Percentiles rank a stretch among this genome's conserved stretches.
Conservation (phyloP, 2,888 invertebrate genomes). For the Erebia epiphron region DNA sequence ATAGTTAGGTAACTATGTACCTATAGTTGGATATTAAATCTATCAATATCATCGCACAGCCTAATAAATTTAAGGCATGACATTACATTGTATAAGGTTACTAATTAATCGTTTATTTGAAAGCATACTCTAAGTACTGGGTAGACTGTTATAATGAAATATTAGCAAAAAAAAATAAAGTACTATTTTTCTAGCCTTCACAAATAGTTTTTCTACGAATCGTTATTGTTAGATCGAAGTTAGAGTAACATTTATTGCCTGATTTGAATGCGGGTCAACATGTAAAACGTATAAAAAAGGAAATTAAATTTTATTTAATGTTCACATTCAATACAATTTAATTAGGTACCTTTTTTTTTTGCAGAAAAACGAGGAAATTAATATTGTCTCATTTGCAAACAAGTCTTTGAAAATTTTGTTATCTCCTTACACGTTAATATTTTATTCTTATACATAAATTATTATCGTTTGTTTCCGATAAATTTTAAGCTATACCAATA, state of each 20-base stretch:
- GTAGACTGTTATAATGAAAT: neutral
- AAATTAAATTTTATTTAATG: too few species aligned
- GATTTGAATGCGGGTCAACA: constrained; percentile 73
- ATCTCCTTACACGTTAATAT: too few species aligned
- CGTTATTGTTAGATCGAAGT: constrained; percentile 70
- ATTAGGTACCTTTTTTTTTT: constrained; percentile 50
- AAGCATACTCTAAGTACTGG: too few species aligned
- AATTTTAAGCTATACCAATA: neutral
- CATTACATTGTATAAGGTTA: neutral
- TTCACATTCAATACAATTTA: constrained; percentile 64
- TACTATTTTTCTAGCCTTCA: neutral
- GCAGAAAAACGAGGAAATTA: constrained; percentile 46
- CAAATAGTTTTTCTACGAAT: constrained; percentile 64
- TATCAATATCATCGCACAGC: too few species aligned
- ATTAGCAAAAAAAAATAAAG: neutral
- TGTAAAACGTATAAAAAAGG: constrained; percentile 61
- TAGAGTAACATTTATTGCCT: constrained; percentile 69
- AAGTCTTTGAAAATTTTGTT: too few species aligned
- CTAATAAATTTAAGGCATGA: too few species aligned
- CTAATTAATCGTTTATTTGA: too few species aligned
- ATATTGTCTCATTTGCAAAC: too few species aligned
- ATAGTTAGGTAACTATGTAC: too few species aligned
- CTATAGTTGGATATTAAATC: too few species aligned
- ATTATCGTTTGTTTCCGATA: neutral
- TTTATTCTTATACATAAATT: neutral